Evolutionary conservation across 2,113 vertebrate genomes (phyloP).

Genomic region (Callorhinus ursinus): DNA sequence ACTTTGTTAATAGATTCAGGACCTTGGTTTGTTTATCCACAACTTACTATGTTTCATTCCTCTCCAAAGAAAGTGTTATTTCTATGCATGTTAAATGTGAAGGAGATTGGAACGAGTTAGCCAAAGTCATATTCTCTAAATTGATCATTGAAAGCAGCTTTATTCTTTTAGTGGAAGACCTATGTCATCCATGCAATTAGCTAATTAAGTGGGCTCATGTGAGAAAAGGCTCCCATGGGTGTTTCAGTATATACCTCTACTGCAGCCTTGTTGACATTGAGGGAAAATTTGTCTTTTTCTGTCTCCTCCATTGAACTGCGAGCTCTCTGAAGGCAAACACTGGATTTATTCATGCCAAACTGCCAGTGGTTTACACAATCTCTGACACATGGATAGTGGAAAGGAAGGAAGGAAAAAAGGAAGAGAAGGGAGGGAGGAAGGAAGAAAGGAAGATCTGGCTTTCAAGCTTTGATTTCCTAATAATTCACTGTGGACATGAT

Average conservation of each 20-base stretch:
- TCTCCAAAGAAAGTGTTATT: not conserved
- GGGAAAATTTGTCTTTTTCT: not conserved
- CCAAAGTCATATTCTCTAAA: not conserved
- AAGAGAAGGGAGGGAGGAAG: too few species aligned
- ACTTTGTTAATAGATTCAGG: not conserved
- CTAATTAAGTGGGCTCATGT: not conserved
- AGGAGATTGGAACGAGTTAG: not conserved
- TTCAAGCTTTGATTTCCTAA: not conserved
- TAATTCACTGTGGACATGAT: not conserved
- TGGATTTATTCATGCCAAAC: not conserved
- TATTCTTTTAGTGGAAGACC: not conserved
- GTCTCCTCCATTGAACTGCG: not conserved
- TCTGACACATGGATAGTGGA: not conserved
- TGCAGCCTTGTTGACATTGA: not conserved
- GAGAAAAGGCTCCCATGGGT: not conserved
- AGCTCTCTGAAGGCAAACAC: not conserved
- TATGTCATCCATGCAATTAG: not conserved
- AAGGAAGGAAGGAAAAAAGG: not conserved
- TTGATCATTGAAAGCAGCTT: not conserved
- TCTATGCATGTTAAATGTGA: not conserved
- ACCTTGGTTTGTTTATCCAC: not conserved
- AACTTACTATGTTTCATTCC: slow-evolving; percentile 9
- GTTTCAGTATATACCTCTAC: not conserved
- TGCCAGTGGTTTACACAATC: not conserved
- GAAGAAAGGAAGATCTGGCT: not conserved